These are phyloP conservation scores for Poecilus cupreus DNA, from an alignment of 2,888 invertebrate species.

Conservation along the genomic window DNA sequence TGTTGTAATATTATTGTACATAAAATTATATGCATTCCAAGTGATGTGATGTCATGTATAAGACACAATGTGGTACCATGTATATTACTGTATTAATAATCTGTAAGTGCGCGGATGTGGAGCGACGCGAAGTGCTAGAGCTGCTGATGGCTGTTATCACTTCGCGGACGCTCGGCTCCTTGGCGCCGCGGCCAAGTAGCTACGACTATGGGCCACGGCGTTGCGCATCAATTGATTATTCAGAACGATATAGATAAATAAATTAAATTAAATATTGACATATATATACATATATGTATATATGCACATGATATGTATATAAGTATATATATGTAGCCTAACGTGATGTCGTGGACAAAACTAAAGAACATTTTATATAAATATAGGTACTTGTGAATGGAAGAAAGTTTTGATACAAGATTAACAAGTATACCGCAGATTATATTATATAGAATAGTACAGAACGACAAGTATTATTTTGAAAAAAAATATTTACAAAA, in stretches of 20 bases:
- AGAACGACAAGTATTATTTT: conserved; percentile 70
- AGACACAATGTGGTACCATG: conserved; percentile 58
- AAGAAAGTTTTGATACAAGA: conserved; percentile 73
- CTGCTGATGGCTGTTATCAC: conserved; percentile 29
- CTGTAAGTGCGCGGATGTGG: conserved; percentile 46
- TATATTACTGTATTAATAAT: conserved; percentile 57
- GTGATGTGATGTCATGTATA: conserved; percentile 66
- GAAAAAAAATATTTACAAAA: conserved; percentile 58
- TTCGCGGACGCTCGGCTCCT: not conserved
- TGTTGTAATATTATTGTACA: conserved; percentile 70
- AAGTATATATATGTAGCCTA: conserved; percentile 67
- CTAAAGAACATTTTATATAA: conserved; percentile 69
- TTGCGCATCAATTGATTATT: conserved; percentile 48
- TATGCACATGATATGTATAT: conserved; percentile 55
- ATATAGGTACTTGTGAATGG: conserved; percentile 69
- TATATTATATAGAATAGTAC: conserved; percentile 63
- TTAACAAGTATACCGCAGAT: conserved; percentile 71
- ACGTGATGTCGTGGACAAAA: conserved; percentile 71
- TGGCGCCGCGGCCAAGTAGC: conserved; percentile 32
- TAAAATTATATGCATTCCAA: conserved; percentile 65
- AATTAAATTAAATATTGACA: conserved; percentile 37
- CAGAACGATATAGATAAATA: conserved; percentile 57
- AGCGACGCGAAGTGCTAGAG: conserved; percentile 23
- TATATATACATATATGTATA: conserved; percentile 64
- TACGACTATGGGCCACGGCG: conserved; percentile 37